Conservation (phyloP, 2,888 invertebrate genomes). For the Phoenoteleia sp. region DNA sequence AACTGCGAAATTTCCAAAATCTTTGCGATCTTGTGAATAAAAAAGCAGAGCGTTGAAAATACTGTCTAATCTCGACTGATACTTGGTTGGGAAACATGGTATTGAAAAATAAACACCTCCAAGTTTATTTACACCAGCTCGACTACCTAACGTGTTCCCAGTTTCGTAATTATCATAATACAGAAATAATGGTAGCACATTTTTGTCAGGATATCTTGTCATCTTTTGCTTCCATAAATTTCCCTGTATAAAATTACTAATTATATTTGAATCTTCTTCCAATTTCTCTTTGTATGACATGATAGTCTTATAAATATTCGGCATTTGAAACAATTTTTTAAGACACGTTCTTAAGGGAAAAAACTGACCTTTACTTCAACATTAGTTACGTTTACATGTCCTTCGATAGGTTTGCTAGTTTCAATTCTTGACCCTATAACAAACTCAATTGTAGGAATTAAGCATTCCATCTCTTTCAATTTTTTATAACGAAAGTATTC, state of each 20-base stretch:
- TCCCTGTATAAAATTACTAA: slow-evolving; percentile 36
- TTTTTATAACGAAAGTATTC: slow-evolving; percentile 12
- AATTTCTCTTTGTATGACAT: slow-evolving; percentile 16
- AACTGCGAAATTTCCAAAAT: slow-evolving; percentile 45
- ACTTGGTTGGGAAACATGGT: slow-evolving; percentile 29
- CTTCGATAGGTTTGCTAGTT: slow-evolving; percentile 1
- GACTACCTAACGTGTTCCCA: not conserved
- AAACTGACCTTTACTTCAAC: slow-evolving; percentile 17
- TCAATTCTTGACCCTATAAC: not conserved
- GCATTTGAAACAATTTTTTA: slow-evolving; percentile 37
- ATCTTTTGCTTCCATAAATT: slow-evolving; percentile 25
- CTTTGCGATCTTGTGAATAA: slow-evolving; percentile 28
- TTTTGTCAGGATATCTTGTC: not conserved
- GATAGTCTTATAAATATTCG: not conserved
- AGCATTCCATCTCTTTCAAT: slow-evolving; percentile 9
- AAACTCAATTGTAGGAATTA: slow-evolving; percentile 7
- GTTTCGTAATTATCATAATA: slow-evolving; percentile 50
- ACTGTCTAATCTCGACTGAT: slow-evolving; percentile 7
- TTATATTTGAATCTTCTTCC: not conserved
- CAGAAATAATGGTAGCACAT: slow-evolving; percentile 34
- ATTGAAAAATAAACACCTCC: slow-evolving; percentile 14
- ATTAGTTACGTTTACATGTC: not conserved
- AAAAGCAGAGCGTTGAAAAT: slow-evolving; percentile 33
- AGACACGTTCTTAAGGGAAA: slow-evolving; percentile 41
- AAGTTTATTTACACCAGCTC: not conserved